These are phyloP conservation scores for Molossus alvarezi DNA, from an alignment of 2,797 vertebrate genomes.

Conservation along the genomic window DNA sequence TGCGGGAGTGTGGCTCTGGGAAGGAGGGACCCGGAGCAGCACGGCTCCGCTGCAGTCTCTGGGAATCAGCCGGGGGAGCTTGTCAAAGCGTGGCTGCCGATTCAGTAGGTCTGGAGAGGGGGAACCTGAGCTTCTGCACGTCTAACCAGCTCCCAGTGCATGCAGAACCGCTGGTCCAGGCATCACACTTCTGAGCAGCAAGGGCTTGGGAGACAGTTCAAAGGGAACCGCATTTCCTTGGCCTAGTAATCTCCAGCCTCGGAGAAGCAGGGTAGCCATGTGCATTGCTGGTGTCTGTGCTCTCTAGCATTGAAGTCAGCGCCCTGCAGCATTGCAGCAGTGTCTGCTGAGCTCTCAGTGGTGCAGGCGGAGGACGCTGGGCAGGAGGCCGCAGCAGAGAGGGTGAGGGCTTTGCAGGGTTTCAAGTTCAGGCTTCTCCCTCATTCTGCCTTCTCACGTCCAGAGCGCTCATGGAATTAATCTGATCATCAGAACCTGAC, in stretches of 20 bases:
- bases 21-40: rapidly evolving
- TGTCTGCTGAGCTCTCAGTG: background rate
- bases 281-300: background rate
- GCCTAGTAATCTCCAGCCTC: background rate
- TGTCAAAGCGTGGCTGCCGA: background rate
- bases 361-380: rapidly evolving
- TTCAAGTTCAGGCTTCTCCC: background rate
- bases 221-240: background rate
- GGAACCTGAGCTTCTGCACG: background rate
- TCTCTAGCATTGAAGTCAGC: rapidly evolving
- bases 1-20: background rate
- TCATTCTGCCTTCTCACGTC: background rate
- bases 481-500: background rate
- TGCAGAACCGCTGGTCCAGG: background rate
- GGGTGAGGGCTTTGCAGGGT: background rate
- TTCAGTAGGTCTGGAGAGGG: background rate
- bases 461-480: background rate
- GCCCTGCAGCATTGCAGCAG: rapidly evolving
- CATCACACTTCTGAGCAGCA: background rate
- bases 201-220: background rate
- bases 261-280: rapidly evolving
- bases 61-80: background rate
- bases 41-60: background rate
- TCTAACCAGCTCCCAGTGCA: background rate
- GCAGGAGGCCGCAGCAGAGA: background rate